Evolutionary conservation across 2,113 vertebrate genomes (phyloP), one percentile per base, ranked within the genome.

Genomic region (Ailurus styani): DNA sequence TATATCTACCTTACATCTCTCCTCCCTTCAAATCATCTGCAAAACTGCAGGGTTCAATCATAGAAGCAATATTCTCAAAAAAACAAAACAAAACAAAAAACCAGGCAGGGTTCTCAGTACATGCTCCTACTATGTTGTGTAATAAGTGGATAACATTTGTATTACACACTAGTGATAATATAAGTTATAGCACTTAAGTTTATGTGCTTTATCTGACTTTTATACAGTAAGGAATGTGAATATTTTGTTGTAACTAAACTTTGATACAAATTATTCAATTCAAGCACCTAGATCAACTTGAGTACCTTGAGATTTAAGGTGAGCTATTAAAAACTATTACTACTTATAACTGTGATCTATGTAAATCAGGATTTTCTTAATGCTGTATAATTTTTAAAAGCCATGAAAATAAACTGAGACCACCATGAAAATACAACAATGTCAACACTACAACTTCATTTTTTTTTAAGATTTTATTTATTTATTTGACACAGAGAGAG

Each of bases 211-310:
- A 91, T 40, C 54, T 94, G 45, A 94, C 47, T 87, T 73, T 95
- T 68, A 75, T 62, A 57, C 73, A 75, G 21, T 88, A 68, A 75
- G 60, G 37, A 94, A 95, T 75, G 57, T 87, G 42, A 94, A 79
- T 52, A 87, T 70, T 75, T 91, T 95, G 60, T 72, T 60, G 7
- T 79, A 79, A 83, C 29, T 86, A 7, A 95, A 95, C 42, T 95
- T 81, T 68, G 47, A 91, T 62, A 88, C 20, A 77, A 95, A 94
- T 88, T 75, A 84, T 96, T 96, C 75, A 96, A 73, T 73, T 96
- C 81, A 70, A 68, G 34, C 62, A 90, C 64, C 73, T 52, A 66
- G 12, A 77, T 64, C 55, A 97, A 85, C 45, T 66, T 93, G 18
- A 87, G 29, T 66, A 93, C 29, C 2, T 68, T 93, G 9, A 91